Base-by-base conservation (phyloP, 2,113 vertebrate genomes). In the Chiloscyllium plagiosum region DNA sequence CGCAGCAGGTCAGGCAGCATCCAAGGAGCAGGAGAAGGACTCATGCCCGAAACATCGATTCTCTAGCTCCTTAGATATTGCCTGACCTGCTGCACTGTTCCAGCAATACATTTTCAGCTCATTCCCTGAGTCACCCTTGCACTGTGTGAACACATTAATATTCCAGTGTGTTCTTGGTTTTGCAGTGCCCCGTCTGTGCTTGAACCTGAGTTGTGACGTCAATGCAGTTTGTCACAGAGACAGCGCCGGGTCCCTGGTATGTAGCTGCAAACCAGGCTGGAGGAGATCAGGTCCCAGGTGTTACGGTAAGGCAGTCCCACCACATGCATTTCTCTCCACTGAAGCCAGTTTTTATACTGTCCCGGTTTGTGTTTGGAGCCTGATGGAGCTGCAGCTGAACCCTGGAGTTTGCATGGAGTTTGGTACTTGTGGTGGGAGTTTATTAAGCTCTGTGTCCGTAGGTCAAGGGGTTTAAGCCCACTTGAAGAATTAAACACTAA, bases 241-340 rank as follows among this genome's bases (percentile, higher is more conserved):
- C 68, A 93, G 96, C 68, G 70, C 96, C 29, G 69, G 96, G 24
- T 33, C 42, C 69, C 66, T 68, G 13, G 13, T 33, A 42, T 96
- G 96, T 96, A 56, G 33, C 85, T 96, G 96, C 96, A 92, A 52
- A 3, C 65, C 65, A 70, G 96, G 96, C 96, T 96, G 96, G 96
- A 89, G 61, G 10, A 87, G 68, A 29, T 89, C 87, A 24, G 96
- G 86, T 13, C 8, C 37, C 66, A 20, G 52, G 4, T 96, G 96
- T n/a, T 61, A 92, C 15, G 87, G 96, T 96, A 72, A 94, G 24
- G n/a, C 42, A 78, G 52, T 13, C 65, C 17, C 42, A 26, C 37
- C 20, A 2, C 13, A 26, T 24, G 24, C 4, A 42, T 33, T 42
- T 47, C 42, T 29, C 87, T 22, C 37, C 86, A 89, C 15, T n/a